Base-by-base conservation (phyloP, 2,888 invertebrate species). In the Cabera pusaria region DNA sequence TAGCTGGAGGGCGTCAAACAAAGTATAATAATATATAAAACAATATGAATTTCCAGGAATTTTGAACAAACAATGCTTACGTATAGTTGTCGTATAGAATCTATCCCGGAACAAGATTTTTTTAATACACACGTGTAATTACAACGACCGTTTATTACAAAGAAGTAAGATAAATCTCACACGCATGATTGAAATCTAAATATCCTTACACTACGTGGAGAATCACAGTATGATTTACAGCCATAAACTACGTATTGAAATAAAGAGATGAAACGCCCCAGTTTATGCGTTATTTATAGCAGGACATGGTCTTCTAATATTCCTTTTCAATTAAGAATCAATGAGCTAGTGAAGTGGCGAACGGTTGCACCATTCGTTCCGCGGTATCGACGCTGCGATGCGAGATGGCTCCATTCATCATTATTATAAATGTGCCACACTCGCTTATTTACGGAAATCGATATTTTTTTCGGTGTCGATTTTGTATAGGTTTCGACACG, bases 401-500 rank as follows among this genome's bases (percentile, higher is more conserved):
- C 56, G 75, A 79, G 78, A 79, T 77, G 73, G 65, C 62, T 65
- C 83, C 83, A 88, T 88, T 87, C 87, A 88, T 87, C 88, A 86
- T 84, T 87, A 87, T 87, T 86, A 87, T 86, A 84, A 87, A 87
- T 87, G 87, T 83, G 83, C 79, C 71, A 82, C 87, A 86, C 84
- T 87, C 86, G 73, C 86, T 88, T 88, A 88, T 87, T 88, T 87
- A 88, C 87, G 87, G 88, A 88, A 87, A 88, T 88, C 88, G 87
- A 86, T 88, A 85, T 88, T 87, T 88, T 88, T 87, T 88, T 87
- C 81, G 79, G 78, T 81, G 76, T 80, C 77, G 80, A 72, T 68
- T 74, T 76, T 85, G 81, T 84, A 88, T 85, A 67, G 68, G 61
- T 77, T 81, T 82, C 76, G 82, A 80, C 82, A 84, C 85, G 74